Percentiles rank a stretch among this genome's conserved stretches.
These are phyloP conservation scores for Rhimphoctona megacephalus DNA, from an alignment of 2,888 invertebrate species.

Conservation along the genomic window DNA sequence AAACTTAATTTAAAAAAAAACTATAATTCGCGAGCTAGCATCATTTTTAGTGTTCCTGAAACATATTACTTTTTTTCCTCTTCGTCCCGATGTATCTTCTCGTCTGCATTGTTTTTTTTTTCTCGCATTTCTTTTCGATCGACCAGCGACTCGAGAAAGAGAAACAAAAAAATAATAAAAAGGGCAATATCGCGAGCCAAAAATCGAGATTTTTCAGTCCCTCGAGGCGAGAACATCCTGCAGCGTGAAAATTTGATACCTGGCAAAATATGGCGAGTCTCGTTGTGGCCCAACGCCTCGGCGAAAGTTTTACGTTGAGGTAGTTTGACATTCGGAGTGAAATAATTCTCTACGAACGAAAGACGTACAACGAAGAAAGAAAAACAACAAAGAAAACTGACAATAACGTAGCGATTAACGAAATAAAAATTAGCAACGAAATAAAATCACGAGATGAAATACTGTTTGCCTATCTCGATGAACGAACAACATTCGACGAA, in stretches of 20 bases:
- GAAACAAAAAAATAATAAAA: not conserved
- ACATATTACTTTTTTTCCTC: not conserved
- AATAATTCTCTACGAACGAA: not conserved
- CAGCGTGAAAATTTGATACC: slow-evolving; percentile 24
- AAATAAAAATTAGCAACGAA: slow-evolving; percentile 17
- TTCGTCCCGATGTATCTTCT: slow-evolving; percentile 9
- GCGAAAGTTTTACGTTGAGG: slow-evolving; percentile 59
- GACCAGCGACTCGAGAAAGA: slow-evolving; percentile 49
- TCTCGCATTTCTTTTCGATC: slow-evolving; percentile 1
- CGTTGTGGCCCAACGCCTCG: slow-evolving; percentile 43
- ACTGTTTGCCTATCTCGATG: slow-evolving; percentile 8
- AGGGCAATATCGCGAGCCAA: not conserved
- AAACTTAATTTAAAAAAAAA: slow-evolving; percentile 29
- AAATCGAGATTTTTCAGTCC: not conserved
- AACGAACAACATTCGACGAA: not conserved
- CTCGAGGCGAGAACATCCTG: slow-evolving; percentile 13
- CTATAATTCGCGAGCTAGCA: slow-evolving; percentile 7
- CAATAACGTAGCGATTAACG: not conserved
- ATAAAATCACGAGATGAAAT: slow-evolving; percentile 44
- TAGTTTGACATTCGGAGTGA: slow-evolving; percentile 36
- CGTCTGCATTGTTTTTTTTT: not conserved
- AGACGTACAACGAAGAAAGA: not conserved
- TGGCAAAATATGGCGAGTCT: slow-evolving; percentile 11
- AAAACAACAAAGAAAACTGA: not conserved
- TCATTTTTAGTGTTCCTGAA: not conserved